phyloP scores from a whole-genome alignment of 2,797 vertebrate species.

The Paramormyrops hopkinsi region DNA sequence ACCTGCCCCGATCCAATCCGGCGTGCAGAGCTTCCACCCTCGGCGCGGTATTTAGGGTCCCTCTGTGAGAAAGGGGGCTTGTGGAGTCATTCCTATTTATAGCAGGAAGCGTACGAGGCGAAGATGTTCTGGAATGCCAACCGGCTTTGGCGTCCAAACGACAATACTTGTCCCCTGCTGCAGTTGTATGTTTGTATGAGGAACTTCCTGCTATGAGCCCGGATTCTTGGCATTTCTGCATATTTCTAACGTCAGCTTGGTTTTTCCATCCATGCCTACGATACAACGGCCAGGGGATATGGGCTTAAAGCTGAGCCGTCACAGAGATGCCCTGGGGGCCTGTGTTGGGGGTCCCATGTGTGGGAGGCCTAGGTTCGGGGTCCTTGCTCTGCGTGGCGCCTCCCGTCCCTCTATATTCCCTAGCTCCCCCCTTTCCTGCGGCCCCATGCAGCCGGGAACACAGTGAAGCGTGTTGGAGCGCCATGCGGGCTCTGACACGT shows the following conservation, averaged over 20 bases:
- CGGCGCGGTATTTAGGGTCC: constrained; percentile 9
- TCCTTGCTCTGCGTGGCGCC: neutral
- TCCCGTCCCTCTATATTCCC: neutral
- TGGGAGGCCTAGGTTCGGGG: neutral
- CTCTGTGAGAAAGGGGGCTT: neutral
- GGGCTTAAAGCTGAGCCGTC: neutral
- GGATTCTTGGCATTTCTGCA: neutral
- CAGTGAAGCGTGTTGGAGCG: constrained; percentile 9
- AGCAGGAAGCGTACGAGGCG: neutral
- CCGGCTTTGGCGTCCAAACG: neutral
- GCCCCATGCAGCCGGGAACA: constrained; percentile 3
- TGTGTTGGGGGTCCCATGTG: neutral
- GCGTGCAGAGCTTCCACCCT: neutral
- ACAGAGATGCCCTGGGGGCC: neutral
- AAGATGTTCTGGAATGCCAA: constrained; percentile 4
- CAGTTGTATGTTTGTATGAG: neutral
- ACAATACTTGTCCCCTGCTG: constrained; percentile 4
- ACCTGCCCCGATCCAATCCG: neutral
- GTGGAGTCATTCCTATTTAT: constrained; percentile 17
- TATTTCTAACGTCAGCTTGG: neutral
- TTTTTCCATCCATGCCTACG: neutral
- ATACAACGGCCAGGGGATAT: neutral
- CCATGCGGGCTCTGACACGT: constrained; percentile 14
- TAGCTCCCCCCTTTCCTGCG: neutral
- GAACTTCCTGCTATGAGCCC: neutral